phyloP scores from a whole-genome alignment of 1,140 invertebrate species.

The Chionoecetes opilio region DNA sequence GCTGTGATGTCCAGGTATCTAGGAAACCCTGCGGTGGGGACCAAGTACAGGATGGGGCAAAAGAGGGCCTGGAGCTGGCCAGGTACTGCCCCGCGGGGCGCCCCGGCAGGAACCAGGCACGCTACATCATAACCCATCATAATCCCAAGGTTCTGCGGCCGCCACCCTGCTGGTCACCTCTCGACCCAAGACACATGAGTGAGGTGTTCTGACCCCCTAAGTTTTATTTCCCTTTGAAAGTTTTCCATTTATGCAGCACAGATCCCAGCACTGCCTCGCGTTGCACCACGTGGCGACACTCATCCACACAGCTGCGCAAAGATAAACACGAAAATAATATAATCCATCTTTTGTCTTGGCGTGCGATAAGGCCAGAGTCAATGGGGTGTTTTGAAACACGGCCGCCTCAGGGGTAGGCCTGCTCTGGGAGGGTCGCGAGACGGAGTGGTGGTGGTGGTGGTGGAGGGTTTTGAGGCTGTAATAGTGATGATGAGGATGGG shows the following conservation, averaged over 20 bases:
- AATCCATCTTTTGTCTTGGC: background rate
- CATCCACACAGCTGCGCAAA: background rate
- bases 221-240: background rate
- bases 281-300: background rate
- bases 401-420: constrained; percentile 58
- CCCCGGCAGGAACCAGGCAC: constrained; percentile 61
- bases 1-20: background rate
- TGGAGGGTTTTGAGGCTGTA: background rate
- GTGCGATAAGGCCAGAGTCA: constrained; percentile 61
- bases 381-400: background rate
- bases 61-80: constrained; percentile 39
- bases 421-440: background rate
- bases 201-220: constrained; percentile 24
- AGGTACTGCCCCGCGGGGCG: constrained; percentile 60
- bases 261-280: background rate
- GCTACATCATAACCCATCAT: constrained; percentile 73
- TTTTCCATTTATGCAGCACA: background rate
- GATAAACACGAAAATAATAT: background rate
- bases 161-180: constrained; percentile 66
- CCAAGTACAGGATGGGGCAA: background rate
- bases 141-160: constrained; percentile 62
- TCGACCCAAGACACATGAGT: constrained; percentile 41
- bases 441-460: constrained; percentile 36
- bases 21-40: constrained; percentile 54
- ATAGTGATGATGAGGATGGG: constrained; percentile 46